Base-by-base conservation (phyloP, 2,888 invertebrate genomes). In the Capitulum mitella region DNA sequence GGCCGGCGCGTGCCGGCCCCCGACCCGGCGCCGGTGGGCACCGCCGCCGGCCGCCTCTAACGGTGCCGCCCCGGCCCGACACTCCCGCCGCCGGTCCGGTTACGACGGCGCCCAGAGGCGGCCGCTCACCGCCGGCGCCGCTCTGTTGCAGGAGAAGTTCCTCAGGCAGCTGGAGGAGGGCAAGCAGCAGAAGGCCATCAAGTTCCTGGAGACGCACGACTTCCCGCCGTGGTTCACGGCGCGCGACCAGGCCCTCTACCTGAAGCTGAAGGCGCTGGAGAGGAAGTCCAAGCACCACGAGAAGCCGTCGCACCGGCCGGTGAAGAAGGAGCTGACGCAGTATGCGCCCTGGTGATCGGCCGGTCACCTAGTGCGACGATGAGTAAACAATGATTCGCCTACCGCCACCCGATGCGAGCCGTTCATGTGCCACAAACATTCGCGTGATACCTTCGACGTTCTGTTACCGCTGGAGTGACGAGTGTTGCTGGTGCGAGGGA, bases 121-220 rank as follows among this genome's bases (percentile, higher is more conserved):
- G 43, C 43, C 43, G 43, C 43, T 43, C 6, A 43, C 51, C 51
- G 51, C 46, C 46, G 46, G 6, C 19, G 6, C 3, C 1, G 26
- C 3, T 10, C 26, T 54, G n/a, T 54, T 70, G 32, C 70, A 70
- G 70, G 70, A 70, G 37, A 70, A 70, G 70, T 70, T 70, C 37
- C 70, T 70, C 37, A 10, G 37, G 37, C 37, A 37, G 70, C 70
- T 70, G 37, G 70, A 70, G 26, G 22, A 1, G 22, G 70, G 70
- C 22, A 1, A 37, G 19, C 70, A 37, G 37, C 70, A 37, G 70
- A 19, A 34, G 70, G 70, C 70, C 29, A 70, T 70, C 37, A 14
- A 32, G 22, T 70, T 70, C 70, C 70, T 70, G 37, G 70, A 70
- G 70, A 70, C 70, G 22, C 70, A 70, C 70, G 70, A 70, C 70